phyloP scores from a whole-genome alignment of 2,888 invertebrate genomes.

The Drosophila paranaensis region DNA sequence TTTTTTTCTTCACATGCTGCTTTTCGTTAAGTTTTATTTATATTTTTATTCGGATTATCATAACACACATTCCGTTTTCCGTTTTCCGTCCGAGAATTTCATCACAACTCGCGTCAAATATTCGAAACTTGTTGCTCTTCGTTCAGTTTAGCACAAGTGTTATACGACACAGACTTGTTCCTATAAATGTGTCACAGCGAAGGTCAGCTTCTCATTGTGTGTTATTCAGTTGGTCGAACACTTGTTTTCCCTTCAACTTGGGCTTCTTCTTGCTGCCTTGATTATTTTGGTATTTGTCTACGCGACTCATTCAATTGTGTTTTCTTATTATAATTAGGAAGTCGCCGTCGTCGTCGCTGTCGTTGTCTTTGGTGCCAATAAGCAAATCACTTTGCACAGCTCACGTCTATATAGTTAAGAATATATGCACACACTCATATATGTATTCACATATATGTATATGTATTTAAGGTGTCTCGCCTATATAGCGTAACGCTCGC shows the following conservation, averaged over 20 bases:
- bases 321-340: conserved; percentile 49
- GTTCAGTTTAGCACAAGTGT: conserved; percentile 38
- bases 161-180: conserved; percentile 11
- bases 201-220: conserved; percentile 60
- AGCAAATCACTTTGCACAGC: conserved; percentile 38
- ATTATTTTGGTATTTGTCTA: conserved; percentile 14
- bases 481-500: conserved; percentile 65
- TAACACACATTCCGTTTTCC: background rate
- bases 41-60: conserved; percentile 14
- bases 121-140: conserved; percentile 33
- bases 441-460: background rate
- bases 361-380: conserved; percentile 47
- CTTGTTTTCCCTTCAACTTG: conserved; percentile 31
- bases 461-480: conserved; percentile 37
- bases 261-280: conserved; percentile 3
- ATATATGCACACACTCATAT: conserved; percentile 8
- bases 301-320: conserved; percentile 3
- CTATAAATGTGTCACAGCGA: conserved; percentile 29
- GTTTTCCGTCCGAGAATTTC: conserved; percentile 10
- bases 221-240: conserved; percentile 28
- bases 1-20: background rate
- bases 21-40: conserved; percentile 6
- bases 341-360: conserved; percentile 9
- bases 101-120: conserved; percentile 18
- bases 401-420: conserved; percentile 12